Percentiles rank a stretch among this genome's conserved stretches.
Conservation (phyloP, 2,113 vertebrate species). For the Pseudorectes ferrugineus region DNA sequence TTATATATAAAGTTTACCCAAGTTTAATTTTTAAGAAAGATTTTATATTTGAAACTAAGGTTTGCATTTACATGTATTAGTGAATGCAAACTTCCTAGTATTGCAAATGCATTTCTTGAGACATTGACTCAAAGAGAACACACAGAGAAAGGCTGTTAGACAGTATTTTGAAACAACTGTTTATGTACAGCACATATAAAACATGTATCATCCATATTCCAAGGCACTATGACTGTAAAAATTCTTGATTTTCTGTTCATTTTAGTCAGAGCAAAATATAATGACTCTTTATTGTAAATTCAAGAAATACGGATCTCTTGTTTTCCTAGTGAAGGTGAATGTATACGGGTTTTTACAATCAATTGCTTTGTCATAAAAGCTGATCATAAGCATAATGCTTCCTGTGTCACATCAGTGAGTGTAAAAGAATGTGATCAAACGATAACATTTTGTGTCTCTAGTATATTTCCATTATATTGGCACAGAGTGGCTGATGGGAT, state of each 20-base stretch:
- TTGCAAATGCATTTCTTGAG: neutral
- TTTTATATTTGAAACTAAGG: neutral
- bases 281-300: neutral
- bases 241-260: neutral
- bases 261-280: neutral
- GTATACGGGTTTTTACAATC: accelerated
- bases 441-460: neutral
- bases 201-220: neutral
- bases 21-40: neutral
- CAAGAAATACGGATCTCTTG: neutral
- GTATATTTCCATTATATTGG: neutral
- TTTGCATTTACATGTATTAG: neutral
- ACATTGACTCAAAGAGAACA: neutral
- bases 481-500: neutral
- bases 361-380: neutral
- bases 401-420: neutral
- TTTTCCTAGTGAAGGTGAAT: neutral
- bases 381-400: neutral
- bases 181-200: neutral
- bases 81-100: neutral
- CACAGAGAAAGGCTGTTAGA: neutral
- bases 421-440: neutral
- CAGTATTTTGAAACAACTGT: neutral
- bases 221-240: neutral
- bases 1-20: neutral